These are phyloP conservation scores for Falco novaeseelandiae DNA, from an alignment of 2,797 vertebrate species.

Conservation along the genomic window DNA sequence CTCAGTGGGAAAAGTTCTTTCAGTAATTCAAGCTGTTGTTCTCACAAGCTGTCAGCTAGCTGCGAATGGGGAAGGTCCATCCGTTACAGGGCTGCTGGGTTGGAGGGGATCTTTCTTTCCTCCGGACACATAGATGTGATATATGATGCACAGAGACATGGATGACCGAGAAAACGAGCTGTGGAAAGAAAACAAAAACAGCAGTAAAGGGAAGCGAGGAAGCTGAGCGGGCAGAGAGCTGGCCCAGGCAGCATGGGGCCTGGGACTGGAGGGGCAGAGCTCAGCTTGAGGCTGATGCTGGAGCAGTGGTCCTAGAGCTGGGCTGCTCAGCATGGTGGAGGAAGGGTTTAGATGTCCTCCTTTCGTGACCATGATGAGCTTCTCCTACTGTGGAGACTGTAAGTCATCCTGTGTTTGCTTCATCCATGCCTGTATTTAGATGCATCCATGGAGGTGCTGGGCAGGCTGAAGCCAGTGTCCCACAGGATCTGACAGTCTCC, in stretches of 20 bases:
- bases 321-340: accelerated
- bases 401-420: background rate
- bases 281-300: background rate
- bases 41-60: conserved; percentile 81
- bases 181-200: conserved; percentile 66
- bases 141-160: conserved; percentile 71
- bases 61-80: conserved; percentile 75
- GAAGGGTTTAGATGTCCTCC: background rate
- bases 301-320: background rate
- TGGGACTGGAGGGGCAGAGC: background rate
- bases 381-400: background rate
- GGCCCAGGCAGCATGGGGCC: background rate
- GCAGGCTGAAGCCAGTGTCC: background rate
- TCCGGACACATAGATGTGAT: conserved; percentile 64
- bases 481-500: background rate
- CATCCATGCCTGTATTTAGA: background rate
- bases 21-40: conserved; percentile 85
- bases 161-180: conserved; percentile 68
- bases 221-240: background rate
- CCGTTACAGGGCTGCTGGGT: conserved; percentile 66
- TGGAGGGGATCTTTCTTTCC: conserved; percentile 70
- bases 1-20: conserved; percentile 84
- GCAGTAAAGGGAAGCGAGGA: background rate
- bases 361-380: background rate
- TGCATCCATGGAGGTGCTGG: background rate